phyloP scores from a whole-genome alignment of 2,797 vertebrate genomes.

The Ibycter americanus region DNA sequence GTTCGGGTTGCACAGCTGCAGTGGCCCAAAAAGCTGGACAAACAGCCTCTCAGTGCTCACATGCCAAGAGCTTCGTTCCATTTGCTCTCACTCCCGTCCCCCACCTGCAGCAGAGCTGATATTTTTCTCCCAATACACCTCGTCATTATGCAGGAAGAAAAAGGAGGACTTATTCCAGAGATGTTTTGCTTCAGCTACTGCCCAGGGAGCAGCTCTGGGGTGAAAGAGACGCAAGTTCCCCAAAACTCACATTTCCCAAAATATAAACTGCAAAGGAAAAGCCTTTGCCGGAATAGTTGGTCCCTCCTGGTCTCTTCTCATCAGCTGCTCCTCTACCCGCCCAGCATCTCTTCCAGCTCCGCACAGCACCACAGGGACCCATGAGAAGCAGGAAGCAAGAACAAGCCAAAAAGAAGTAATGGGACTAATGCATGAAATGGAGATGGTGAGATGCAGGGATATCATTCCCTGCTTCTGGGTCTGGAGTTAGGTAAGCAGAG shows the following conservation, averaged over 20 bases:
- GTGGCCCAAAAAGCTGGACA: neutral
- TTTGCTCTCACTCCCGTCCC: neutral
- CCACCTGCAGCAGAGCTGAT: neutral
- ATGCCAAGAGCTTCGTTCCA: neutral
- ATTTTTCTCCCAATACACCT: neutral
- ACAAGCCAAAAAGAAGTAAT: neutral
- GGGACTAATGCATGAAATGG: constrained; percentile 9
- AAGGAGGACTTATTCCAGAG: neutral
- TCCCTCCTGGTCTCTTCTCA: neutral
- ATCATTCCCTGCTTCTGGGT: neutral
- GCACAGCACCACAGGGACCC: neutral
- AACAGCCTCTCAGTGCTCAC: neutral
- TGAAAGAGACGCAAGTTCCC: neutral
- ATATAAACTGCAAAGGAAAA: neutral
- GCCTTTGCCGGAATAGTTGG: constrained; percentile 26
- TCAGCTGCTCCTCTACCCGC: neutral
- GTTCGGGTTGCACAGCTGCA: neutral
- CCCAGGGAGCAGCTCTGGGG: neutral
- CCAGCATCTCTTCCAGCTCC: neutral
- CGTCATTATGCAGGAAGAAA: neutral
- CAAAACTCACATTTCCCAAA: constrained; percentile 5
- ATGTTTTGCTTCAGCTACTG: neutral
- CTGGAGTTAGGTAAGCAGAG: neutral
- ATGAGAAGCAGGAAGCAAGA: neutral
- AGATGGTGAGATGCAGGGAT: neutral